A percentile compares a stretch with the other conserved stretches of the same genome.
Evolutionary conservation across 2,888 invertebrate species (phyloP).

Genomic region (Hyppa rectilinea): DNA sequence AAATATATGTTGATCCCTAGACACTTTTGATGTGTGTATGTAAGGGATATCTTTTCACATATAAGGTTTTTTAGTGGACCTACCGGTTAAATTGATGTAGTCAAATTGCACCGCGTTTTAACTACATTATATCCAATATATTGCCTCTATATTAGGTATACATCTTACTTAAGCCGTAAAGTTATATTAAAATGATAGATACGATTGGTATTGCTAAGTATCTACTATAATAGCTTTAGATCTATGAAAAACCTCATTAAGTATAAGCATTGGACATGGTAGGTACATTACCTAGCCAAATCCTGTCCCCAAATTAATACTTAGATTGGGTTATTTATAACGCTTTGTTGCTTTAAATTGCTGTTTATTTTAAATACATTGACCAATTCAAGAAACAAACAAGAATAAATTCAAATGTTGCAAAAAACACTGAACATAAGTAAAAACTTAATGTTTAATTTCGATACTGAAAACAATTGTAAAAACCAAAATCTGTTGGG

Average conservation of each 20-base stretch:
- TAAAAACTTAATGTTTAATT: slow-evolving; percentile 29
- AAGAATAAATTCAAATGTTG: slow-evolving; percentile 9
- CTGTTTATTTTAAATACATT: slow-evolving; percentile 32
- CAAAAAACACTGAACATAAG: background rate
- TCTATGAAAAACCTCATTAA: slow-evolving; percentile 37
- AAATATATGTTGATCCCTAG: too few relatives aligned
- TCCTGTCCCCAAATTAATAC: slow-evolving; percentile 15
- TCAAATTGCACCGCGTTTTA: background rate
- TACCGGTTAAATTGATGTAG: too few relatives aligned
- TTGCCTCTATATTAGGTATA: background rate
- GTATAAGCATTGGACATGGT: slow-evolving; percentile 24
- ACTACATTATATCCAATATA: background rate
- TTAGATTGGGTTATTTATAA: slow-evolving; percentile 18
- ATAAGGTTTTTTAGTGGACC: too few relatives aligned
- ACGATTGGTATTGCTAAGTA: background rate
- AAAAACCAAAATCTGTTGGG: background rate
- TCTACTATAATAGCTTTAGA: background rate
- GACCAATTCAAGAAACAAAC: slow-evolving; percentile 9
- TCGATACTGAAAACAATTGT: background rate
- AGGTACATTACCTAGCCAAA: slow-evolving; percentile 26
- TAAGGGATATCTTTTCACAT: background rate
- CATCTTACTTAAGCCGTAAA: background rate
- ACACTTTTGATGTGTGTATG: too few relatives aligned
- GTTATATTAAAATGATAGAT: background rate
- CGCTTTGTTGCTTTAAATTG: slow-evolving; percentile 39